These are phyloP conservation scores for Arvicanthis niloticus DNA, from an alignment of 2,113 vertebrate genomes.

Conservation along the genomic window DNA sequence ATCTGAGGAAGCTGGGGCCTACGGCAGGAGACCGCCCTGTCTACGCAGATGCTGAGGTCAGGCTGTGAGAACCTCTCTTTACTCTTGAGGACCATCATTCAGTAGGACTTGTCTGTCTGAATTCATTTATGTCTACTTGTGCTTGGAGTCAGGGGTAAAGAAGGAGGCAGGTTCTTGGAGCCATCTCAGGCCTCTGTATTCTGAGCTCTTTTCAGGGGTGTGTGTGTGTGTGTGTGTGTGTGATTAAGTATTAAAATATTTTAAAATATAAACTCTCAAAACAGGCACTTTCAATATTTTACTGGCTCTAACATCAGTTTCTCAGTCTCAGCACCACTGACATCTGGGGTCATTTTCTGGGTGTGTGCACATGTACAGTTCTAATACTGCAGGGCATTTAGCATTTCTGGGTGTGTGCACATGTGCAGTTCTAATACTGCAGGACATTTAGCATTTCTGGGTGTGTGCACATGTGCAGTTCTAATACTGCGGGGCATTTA, in stretches of 20 bases:
- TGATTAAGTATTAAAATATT: constrained; percentile 22
- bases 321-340: neutral
- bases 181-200: neutral
- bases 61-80: neutral
- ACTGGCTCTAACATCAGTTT: neutral
- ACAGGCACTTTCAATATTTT: neutral
- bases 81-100: neutral
- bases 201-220: neutral
- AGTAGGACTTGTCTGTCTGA: constrained; percentile 23
- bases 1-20: constrained; percentile 22
- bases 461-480: neutral
- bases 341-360: neutral
- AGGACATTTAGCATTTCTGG: too few relatives aligned
- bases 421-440: neutral
- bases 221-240: neutral
- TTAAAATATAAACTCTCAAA: constrained; percentile 15
- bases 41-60: constrained; percentile 21
- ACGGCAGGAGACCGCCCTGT: neutral
- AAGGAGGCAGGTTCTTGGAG: neutral
- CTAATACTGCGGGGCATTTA: neutral
- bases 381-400: neutral
- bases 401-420: too few relatives aligned
- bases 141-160: neutral
- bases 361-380: neutral
- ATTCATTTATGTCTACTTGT: neutral